Percentiles rank a stretch among this genome's conserved stretches.
phyloP scores from a whole-genome alignment of 2,888 invertebrate genomes.

The Drosophila lutescens region DNA sequence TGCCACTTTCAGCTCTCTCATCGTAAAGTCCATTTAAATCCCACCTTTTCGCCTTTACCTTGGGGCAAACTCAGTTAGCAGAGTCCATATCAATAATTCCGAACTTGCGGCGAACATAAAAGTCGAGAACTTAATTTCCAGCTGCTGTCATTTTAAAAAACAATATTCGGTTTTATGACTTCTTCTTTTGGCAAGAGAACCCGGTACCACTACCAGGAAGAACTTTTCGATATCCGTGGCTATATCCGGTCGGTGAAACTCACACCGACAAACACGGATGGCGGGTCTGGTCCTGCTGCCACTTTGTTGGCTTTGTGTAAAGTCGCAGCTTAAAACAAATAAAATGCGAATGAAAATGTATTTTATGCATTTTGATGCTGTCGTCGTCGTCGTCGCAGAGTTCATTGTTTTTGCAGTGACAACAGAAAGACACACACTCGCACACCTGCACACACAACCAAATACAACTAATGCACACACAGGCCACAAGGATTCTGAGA shows the following conservation, averaged over 20 bases:
- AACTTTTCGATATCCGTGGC: constrained; percentile 76
- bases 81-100: constrained; percentile 74
- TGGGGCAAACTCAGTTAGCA: constrained; percentile 13
- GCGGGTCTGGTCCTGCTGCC: constrained; percentile 26
- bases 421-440: constrained; percentile 49
- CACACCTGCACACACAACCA: constrained; percentile 46
- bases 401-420: constrained; percentile 73
- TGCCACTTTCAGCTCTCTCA: constrained; percentile 19
- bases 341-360: constrained; percentile 77
- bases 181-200: constrained; percentile 35
- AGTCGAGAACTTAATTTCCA: constrained; percentile 79
- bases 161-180: constrained; percentile 76
- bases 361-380: constrained; percentile 70
- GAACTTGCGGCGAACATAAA: constrained; percentile 73
- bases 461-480: constrained; percentile 39
- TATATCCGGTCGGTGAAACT: constrained; percentile 61
- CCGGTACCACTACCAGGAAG: constrained; percentile 50
- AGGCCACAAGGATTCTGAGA: constrained; percentile 12
- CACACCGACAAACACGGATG: constrained; percentile 29
- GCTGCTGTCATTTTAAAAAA: constrained; percentile 72
- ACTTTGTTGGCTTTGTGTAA: constrained; percentile 78
- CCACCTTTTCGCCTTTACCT: constrained; percentile 5
- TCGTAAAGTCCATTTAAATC: constrained; percentile 24
- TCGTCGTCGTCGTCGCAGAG: constrained; percentile 35
- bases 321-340: constrained; percentile 77